Evolutionary conservation across 2,888 invertebrate genomes (phyloP), one percentile per base, ranked within the genome.

Genomic region (Pseudanteris insignis): DNA sequence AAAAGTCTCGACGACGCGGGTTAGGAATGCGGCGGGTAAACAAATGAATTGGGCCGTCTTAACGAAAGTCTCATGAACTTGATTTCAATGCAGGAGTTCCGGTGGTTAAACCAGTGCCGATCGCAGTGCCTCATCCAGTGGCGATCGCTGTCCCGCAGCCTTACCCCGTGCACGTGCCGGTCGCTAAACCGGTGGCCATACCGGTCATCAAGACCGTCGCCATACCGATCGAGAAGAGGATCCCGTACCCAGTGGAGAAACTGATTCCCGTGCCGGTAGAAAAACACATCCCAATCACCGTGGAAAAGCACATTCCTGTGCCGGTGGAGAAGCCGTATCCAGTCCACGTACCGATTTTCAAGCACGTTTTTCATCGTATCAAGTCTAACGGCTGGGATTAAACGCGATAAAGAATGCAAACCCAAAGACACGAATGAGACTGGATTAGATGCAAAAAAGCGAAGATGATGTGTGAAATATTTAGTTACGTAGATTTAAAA

Each of bases 291-390:
- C 88, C 88, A 6, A 86, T 88, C 28, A 84, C 86, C 30, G 86
- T 89, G 0, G 83, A 88, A 14, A 89, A 88, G 65, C 87, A 88
- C 66, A 78, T 88, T 8, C 84, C 86, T 4, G 86, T 88, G 8
- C 85, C 85, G 0, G 86, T 88, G 0, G 86, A 86, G 34, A 87
- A 86, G 62, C 88, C 88, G 0, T 82, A 87, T 25, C 88, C 89
- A 0, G 86, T 88, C 61, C 87, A 88, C 71, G 86, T 88, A 33
- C 89, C 89, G 0, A 86, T 88, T 8, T 86, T 88, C 73, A 88
- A 88, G 78, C 86, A 87, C 57, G 83, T 89, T 58, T 87, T 87
- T 70, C 88, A 89, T 67, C 85, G 86, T 25, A 84, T 85, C 66
- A 88, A 86, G 70, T 75, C 70, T 55, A 63, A 71, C 26, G 67